phyloP scores from a whole-genome alignment of 2,888 invertebrate species.

The Phymatocera aterrima region DNA sequence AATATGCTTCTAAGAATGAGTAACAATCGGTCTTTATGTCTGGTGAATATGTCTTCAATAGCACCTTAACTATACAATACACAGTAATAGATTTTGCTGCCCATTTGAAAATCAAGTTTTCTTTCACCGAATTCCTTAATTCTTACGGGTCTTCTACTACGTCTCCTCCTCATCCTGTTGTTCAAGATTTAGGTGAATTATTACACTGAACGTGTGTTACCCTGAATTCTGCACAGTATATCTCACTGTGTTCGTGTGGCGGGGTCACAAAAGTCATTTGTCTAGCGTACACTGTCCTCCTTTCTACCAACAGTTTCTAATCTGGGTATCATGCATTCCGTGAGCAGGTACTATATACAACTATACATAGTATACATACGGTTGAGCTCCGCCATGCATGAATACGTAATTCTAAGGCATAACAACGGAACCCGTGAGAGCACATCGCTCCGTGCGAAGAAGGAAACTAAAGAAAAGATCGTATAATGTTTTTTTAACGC shows the following conservation, averaged over 20 bases:
- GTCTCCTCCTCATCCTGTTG: neutral
- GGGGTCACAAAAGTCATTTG: conserved; percentile 1
- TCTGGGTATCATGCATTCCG: conserved; percentile 4
- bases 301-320: conserved; percentile 2
- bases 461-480: neutral
- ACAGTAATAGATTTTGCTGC: no score
- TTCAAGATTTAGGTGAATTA: neutral
- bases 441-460: neutral
- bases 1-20: no score
- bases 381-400: conserved; percentile 23
- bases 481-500: conserved; percentile 42
- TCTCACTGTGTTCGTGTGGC: neutral
- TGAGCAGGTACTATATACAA: neutral
- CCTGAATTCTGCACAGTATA: neutral
- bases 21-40: no score
- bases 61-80: no score
- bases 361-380: neutral
- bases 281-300: conserved; percentile 2
- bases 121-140: no score
- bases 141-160: no score
- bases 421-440: neutral
- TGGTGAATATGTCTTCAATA: no score
- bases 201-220: neutral
- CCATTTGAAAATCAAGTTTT: no score
- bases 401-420: conserved; percentile 44